phyloP scores from a whole-genome alignment of 1,140 invertebrate genomes.

The Solenopsis fugax region DNA sequence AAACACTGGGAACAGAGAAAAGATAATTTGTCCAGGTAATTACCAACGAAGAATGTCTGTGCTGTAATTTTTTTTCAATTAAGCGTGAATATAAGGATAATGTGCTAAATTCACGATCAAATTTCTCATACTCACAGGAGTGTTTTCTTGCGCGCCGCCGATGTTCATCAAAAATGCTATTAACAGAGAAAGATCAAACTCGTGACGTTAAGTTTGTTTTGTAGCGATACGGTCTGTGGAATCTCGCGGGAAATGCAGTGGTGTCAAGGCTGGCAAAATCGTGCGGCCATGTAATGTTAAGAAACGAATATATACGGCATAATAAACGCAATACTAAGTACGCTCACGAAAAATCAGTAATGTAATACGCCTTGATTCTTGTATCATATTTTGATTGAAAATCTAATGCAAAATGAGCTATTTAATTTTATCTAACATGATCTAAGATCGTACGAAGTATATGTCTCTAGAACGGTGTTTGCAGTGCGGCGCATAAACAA shows the following conservation, averaged over 20 bases:
- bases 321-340: background rate
- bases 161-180: conserved; percentile 49
- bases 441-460: background rate
- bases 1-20: background rate
- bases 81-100: conserved; percentile 6
- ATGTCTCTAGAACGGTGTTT: background rate
- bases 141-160: conserved; percentile 7
- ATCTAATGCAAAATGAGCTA: background rate
- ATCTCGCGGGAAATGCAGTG: background rate
- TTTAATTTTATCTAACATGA: background rate
- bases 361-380: background rate
- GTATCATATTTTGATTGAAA: background rate
- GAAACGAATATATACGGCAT: background rate
- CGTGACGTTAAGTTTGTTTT: background rate
- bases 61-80: conserved; percentile 7
- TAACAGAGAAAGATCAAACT: conserved; percentile 45
- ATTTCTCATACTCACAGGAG: conserved; percentile 32
- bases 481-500: conserved; percentile 8
- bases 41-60: background rate
- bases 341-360: background rate
- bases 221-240: too few relatives aligned
- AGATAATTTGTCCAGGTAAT: conserved; percentile 1
- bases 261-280: background rate
- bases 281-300: background rate
- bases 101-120: conserved; percentile 1